Conservation (phyloP, 2,113 vertebrate genomes). For the Ceyx cyanopectus region DNA sequence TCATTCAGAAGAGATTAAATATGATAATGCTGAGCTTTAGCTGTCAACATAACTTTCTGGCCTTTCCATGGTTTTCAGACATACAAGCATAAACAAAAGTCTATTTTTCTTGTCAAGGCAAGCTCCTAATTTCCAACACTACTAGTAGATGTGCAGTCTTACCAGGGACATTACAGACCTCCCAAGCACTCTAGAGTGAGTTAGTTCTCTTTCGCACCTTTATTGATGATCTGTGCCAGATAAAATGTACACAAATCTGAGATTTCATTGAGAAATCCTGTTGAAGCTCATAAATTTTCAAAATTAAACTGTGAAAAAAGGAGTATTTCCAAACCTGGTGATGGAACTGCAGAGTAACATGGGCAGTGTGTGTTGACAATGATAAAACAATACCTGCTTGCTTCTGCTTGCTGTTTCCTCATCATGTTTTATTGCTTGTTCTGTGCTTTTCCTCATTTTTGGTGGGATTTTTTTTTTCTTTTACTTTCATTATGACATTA, state of each 20-base stretch:
- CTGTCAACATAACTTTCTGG: background rate
- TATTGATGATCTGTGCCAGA: conserved; percentile 6
- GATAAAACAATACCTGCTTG: background rate
- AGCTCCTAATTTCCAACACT: background rate
- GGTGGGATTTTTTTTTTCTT: background rate
- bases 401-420: background rate
- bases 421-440: background rate
- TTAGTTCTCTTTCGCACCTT: background rate
- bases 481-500: background rate
- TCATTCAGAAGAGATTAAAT: background rate
- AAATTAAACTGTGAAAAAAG: background rate
- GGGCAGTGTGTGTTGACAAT: background rate
- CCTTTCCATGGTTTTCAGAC: conserved; percentile 1
- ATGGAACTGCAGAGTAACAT: background rate
- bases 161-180: background rate
- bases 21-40: background rate
- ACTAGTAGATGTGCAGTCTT: conserved; percentile 1
- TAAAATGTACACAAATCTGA: background rate
- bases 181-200: background rate
- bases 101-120: conserved; percentile 6
- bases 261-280: background rate
- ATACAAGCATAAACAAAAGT: background rate
- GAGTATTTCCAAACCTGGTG: background rate
- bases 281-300: background rate
- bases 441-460: background rate